phyloP scores from a whole-genome alignment of 2,888 invertebrate genomes.

The Drosophila barbarae region DNA sequence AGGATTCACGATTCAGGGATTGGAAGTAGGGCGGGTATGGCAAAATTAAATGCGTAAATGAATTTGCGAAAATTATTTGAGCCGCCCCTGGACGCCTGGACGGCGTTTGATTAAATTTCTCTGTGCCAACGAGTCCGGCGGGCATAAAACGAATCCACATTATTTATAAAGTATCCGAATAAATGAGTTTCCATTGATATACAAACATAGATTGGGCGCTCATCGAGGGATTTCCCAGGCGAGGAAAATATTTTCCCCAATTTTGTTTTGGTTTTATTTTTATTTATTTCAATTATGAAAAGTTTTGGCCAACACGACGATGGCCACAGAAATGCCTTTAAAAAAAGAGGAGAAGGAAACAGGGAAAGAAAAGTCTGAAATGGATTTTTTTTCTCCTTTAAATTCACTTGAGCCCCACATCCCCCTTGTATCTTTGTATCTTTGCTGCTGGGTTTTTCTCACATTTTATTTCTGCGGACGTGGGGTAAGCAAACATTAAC shows the following conservation, averaged over 20 bases:
- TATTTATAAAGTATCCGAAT: conserved; percentile 43
- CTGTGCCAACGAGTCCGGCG: conserved; percentile 45
- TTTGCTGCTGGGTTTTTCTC: conserved; percentile 5
- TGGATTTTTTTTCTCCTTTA: conserved; percentile 35
- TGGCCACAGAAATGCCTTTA: conserved; percentile 17
- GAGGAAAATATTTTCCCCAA: conserved; percentile 42
- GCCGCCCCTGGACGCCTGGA: conserved; percentile 29
- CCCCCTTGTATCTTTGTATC: conserved; percentile 6
- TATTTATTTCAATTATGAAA: conserved; percentile 69
- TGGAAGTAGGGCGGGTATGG: conserved; percentile 29
- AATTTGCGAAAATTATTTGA: conserved; percentile 68
- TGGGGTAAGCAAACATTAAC: conserved; percentile 62
- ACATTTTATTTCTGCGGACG: conserved; percentile 42
- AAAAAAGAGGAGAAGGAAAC: conserved; percentile 1
- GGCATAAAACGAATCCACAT: conserved; percentile 50
- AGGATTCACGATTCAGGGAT: conserved; percentile 1
- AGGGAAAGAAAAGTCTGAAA: conserved; percentile 33
- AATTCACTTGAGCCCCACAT: conserved; percentile 20
- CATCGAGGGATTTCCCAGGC: conserved; percentile 50
- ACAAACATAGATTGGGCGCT: conserved; percentile 36
- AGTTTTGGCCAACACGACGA: conserved; percentile 44
- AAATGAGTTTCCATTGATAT: conserved; percentile 66
- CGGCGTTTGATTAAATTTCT: conserved; percentile 67
- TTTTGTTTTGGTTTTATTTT: conserved; percentile 23
- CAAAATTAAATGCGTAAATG: conserved; percentile 61